Evolutionary conservation across 2,888 invertebrate species (phyloP), one percentile per base, ranked within the genome.

Genomic region (Luffia ferchaultella): DNA sequence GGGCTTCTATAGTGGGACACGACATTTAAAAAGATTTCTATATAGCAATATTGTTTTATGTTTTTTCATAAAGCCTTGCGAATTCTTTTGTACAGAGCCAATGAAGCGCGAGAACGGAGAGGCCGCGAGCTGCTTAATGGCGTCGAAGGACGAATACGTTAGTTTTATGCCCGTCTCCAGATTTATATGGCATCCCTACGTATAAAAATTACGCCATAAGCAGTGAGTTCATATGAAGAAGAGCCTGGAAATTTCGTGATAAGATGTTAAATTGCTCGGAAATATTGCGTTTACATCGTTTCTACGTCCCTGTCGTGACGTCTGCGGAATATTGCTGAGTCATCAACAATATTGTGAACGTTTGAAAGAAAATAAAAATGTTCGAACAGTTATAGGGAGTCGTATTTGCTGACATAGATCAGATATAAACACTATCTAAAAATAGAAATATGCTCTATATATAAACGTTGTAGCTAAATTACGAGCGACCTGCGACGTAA

Each of bases 131-230:
- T 62, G 64, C 62, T 68, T 73, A 73, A 74, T 71, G 69, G 67
- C 55, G 64, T 62, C 62, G 56, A 57, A 66, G 66, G 67, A 72
- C 65, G 64, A 63, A 63, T 70, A 66, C 72, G 68, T 74, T 73
- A 74, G 73, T 67, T 67, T 62, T 61, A 58, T 68, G 65, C 63
- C 40, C 40, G 64, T 62, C 12, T 62, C 55, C 17, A 60, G 64
- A 74, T 73, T 74, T 74, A 74, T 70, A 62, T 55, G 52, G 58
- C 68, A 65, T 70, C 71, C 64, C 68, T 55, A 58, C 60, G 30
- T 30, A 30, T 30, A 30, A 30, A 30, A 30, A 30, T 30, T 30
- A 30, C 30, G 30, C 12, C 30, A 30, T 30, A 30, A 30, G 30
- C 30, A 30, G 30, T 7, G 30, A 30, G 30, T 30, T 30, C 30